phyloP scores from a whole-genome alignment of 1,140 invertebrate genomes.

The Tetranychus cinnabarinus region DNA sequence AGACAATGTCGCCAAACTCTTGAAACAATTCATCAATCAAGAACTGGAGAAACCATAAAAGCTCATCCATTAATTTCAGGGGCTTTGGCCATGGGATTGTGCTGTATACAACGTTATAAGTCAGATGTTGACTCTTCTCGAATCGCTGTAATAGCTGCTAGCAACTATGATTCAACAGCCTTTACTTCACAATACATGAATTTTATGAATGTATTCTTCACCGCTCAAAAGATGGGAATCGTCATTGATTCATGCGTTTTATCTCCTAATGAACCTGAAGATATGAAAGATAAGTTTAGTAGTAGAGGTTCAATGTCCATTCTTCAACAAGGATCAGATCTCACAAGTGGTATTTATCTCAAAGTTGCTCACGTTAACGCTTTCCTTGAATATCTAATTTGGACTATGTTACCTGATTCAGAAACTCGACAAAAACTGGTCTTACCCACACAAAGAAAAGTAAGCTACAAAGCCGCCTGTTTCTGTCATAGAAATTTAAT shows the following conservation, averaged over 20 bases:
- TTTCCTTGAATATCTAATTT: constrained; percentile 80
- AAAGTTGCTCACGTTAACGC: constrained; percentile 22
- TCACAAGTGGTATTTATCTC: constrained; percentile 66
- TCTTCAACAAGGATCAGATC: constrained; percentile 49
- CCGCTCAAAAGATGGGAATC: constrained; percentile 63
- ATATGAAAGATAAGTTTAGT: constrained; percentile 51
- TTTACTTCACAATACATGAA: constrained; percentile 80
- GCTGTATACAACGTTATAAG: constrained; percentile 36
- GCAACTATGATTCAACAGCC: not conserved
- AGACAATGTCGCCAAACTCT: not conserved
- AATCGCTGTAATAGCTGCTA: constrained; percentile 3
- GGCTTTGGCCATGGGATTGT: constrained; percentile 59
- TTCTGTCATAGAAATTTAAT: constrained; percentile 92
- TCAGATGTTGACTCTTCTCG: not conserved
- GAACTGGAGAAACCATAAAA: not conserved
- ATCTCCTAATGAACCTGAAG: constrained; percentile 36
- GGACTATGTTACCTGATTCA: constrained; percentile 75
- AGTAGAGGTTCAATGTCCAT: constrained; percentile 31
- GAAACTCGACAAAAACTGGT: constrained; percentile 53
- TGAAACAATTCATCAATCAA: not conserved
- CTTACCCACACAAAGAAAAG: constrained; percentile 61
- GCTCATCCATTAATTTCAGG: constrained; percentile 42
- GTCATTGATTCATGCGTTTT: constrained; percentile 79
- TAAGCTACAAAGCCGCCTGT: constrained; percentile 86
- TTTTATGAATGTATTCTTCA: constrained; percentile 95